Evolutionary conservation across 2,888 invertebrate genomes (phyloP).

Genomic region (Gasteruption jaculator): DNA sequence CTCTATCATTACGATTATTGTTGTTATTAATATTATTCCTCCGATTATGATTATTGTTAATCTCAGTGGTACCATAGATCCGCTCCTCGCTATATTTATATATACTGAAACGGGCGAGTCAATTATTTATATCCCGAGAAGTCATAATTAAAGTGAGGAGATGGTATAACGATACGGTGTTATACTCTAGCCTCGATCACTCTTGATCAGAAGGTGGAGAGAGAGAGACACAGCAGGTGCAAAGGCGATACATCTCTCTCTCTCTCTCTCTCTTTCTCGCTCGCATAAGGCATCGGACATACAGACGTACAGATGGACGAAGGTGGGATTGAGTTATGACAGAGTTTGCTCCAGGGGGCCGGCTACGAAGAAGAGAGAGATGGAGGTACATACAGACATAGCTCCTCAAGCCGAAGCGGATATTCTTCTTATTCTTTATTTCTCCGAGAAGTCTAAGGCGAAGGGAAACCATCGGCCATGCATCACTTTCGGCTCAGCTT

Average conservation of each 20-base stretch:
- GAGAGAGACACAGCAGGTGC: conserved; percentile 29
- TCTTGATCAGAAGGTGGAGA: conserved; percentile 10
- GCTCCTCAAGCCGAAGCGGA: conserved; percentile 40
- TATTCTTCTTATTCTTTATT: conserved; percentile 49
- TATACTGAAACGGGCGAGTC: too few relatives aligned
- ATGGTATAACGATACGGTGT: conserved; percentile 18
- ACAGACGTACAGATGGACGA: conserved; percentile 38
- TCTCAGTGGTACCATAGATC: too few relatives aligned
- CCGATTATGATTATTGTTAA: too few relatives aligned
- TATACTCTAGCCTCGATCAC: too few relatives aligned
- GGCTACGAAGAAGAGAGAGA: too few relatives aligned
- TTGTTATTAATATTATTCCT: too few relatives aligned
- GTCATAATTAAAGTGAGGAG: conserved; percentile 13
- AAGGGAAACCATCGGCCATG: conserved; percentile 48
- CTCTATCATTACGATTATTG: too few relatives aligned
- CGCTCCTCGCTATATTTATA: too few relatives aligned
- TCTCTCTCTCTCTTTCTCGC: neutral
- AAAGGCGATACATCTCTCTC: conserved; percentile 14
- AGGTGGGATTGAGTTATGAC: conserved; percentile 53
- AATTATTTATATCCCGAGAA: too few relatives aligned
- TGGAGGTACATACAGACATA: too few relatives aligned
- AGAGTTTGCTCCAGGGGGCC: conserved; percentile 51
- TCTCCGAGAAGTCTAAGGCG: conserved; percentile 39
- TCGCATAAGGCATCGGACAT: conserved; percentile 21
- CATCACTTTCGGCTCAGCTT: conserved; percentile 49